Percentiles rank a stretch among this genome's conserved stretches.
These are phyloP conservation scores for Dermochelys coriacea DNA, from an alignment of 2,797 vertebrate species.

Conservation along the genomic window DNA sequence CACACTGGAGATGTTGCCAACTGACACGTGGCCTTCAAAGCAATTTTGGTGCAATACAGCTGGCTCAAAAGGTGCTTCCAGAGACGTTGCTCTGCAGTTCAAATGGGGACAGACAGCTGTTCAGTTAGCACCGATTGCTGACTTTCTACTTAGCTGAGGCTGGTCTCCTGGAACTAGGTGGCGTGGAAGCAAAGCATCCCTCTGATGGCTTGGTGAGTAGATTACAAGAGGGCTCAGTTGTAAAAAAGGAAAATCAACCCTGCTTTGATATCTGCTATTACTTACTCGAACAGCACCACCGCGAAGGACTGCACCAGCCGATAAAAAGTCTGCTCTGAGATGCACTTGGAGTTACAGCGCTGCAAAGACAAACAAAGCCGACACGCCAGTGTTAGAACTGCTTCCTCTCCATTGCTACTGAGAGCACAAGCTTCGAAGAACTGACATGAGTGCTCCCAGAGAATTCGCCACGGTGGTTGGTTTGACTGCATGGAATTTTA, in stretches of 20 bases:
- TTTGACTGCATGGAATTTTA: neutral
- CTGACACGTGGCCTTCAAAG: neutral
- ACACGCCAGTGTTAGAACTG: neutral
- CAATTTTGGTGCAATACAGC: neutral
- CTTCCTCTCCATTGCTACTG: neutral
- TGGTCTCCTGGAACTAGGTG: accelerated
- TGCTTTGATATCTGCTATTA: neutral
- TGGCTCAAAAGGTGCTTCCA: neutral
- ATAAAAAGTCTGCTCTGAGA: constrained; percentile 96
- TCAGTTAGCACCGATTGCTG: neutral
- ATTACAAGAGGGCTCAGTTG: neutral
- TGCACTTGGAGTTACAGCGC: constrained; percentile 98
- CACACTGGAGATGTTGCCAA: neutral
- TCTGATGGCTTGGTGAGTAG: no score
- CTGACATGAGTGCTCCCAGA: neutral
- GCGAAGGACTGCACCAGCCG: constrained; percentile 98
- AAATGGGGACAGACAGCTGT: neutral
- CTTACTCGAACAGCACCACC: constrained; percentile 97
- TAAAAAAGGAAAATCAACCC: neutral
- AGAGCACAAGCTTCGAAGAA: neutral
- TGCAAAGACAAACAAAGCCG: constrained; percentile 73
- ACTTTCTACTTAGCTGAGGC: neutral
- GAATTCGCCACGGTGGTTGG: neutral
- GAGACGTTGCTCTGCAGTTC: neutral
- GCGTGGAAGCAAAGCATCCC: neutral